phyloP scores from a whole-genome alignment of 2,113 vertebrate genomes.

The Panthera tigris region DNA sequence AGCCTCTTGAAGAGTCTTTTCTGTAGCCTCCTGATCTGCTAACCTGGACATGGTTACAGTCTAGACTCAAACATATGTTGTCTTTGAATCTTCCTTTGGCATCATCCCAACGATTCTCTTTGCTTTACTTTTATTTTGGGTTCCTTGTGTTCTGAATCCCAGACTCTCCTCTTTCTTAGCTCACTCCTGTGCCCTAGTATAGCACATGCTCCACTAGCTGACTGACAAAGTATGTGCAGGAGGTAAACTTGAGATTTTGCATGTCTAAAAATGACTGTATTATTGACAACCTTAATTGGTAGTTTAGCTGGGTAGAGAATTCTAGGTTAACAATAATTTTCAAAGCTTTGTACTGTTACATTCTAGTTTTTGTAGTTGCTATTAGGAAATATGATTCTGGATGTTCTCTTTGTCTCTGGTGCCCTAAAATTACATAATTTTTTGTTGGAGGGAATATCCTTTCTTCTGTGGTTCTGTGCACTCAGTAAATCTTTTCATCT shows the following conservation, averaged over 20 bases:
- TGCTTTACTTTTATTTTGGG: neutral
- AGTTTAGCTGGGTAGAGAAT: neutral
- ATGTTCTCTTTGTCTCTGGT: neutral
- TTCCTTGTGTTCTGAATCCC: neutral
- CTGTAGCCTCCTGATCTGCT: neutral
- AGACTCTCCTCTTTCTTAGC: neutral
- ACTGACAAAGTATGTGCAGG: neutral
- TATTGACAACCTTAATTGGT: neutral
- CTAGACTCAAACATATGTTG: neutral
- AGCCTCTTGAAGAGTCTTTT: neutral
- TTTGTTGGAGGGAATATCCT: neutral
- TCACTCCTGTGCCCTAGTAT: neutral
- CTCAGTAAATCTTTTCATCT: neutral
- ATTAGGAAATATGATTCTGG: neutral
- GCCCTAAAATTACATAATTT: neutral
- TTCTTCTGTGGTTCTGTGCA: neutral
- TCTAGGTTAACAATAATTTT: neutral
- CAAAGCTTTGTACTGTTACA: neutral
- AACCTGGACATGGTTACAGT: neutral
- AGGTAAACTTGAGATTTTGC: neutral
- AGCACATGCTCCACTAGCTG: neutral
- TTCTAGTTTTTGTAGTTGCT: neutral
- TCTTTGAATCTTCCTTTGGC: neutral
- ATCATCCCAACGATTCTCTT: neutral
- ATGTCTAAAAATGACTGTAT: neutral